Percentiles rank a stretch among this genome's conserved stretches.
Evolutionary conservation across 2,797 vertebrate species (phyloP).

Genomic region (Molossus molossus): DNA sequence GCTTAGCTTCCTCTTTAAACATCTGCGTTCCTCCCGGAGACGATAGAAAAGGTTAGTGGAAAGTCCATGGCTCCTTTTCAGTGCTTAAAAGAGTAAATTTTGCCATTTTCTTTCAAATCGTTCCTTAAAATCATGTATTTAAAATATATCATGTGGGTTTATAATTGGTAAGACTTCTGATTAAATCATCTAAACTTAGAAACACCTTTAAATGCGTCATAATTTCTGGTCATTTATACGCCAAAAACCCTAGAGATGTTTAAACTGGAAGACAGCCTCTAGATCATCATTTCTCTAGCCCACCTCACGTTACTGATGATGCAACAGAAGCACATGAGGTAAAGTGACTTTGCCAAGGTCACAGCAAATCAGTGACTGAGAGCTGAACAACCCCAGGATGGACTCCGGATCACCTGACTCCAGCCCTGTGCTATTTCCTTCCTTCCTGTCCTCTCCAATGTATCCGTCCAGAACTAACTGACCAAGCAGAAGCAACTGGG

Average conservation of each 20-base stretch:
- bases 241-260: not conserved
- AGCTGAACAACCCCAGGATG: not conserved
- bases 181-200: conserved; percentile 59
- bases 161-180: conserved; percentile 11
- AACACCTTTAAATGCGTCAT: conserved; percentile 57
- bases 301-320: not conserved
- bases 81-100: conserved; percentile 50
- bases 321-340: conserved; percentile 30
- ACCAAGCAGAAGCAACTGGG: conserved; percentile 70
- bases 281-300: not conserved
- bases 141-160: not conserved
- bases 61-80: not conserved
- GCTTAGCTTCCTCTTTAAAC: not conserved
- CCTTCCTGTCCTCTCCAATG: conserved; percentile 43
- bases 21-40: not conserved
- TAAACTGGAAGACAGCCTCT: not conserved
- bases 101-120: conserved; percentile 34
- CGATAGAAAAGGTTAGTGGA: not conserved
- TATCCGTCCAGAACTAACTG: conserved; percentile 74
- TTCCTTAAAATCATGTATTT: conserved; percentile 5
- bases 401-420: conserved; percentile 51
- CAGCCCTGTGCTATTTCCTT: not conserved
- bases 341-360: conserved; percentile 72
- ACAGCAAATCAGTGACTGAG: conserved; percentile 10
- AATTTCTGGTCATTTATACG: not conserved